These are phyloP conservation scores for Nipponia nippon DNA, from an alignment of 2,113 vertebrate species.

Conservation along the genomic window DNA sequence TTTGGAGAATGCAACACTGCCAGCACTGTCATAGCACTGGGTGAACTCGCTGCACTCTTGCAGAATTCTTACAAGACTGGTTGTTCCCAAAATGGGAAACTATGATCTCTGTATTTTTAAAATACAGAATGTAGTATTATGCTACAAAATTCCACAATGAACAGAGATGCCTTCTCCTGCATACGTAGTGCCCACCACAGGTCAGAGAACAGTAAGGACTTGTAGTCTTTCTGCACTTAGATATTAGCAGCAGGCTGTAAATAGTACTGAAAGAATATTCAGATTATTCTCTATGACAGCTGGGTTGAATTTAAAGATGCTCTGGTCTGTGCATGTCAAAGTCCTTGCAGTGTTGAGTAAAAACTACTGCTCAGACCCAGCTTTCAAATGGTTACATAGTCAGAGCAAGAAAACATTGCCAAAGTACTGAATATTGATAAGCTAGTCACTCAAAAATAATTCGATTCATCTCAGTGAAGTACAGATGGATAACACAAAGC, in stretches of 20 bases:
- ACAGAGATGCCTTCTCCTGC: not conserved
- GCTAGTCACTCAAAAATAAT: not conserved
- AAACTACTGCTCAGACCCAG: not conserved
- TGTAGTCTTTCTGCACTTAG: not conserved
- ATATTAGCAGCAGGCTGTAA: not conserved
- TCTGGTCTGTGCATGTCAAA: not conserved
- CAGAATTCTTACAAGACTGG: not conserved
- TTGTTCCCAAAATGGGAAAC: not conserved
- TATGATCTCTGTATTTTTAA: not conserved
- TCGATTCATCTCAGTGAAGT: not conserved
- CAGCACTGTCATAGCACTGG: not conserved
- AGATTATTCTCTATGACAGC: not conserved
- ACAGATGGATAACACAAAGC: not conserved
- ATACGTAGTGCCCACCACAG: accelerated
- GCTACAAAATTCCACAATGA: not conserved
- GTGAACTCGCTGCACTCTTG: not conserved
- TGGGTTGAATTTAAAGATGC: not conserved
- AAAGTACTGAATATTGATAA: not conserved
- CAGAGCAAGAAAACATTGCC: not conserved
- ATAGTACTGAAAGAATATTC: not conserved
- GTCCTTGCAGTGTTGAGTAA: not conserved
- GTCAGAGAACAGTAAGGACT: not conserved
- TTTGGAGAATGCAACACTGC: not conserved
- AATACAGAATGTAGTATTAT: not conserved
- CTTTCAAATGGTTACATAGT: not conserved